Percentiles rank a stretch among this genome's conserved stretches.
Conservation (phyloP, 35 echinoderm and acorn worm species). For the Diadema setosum region DNA sequence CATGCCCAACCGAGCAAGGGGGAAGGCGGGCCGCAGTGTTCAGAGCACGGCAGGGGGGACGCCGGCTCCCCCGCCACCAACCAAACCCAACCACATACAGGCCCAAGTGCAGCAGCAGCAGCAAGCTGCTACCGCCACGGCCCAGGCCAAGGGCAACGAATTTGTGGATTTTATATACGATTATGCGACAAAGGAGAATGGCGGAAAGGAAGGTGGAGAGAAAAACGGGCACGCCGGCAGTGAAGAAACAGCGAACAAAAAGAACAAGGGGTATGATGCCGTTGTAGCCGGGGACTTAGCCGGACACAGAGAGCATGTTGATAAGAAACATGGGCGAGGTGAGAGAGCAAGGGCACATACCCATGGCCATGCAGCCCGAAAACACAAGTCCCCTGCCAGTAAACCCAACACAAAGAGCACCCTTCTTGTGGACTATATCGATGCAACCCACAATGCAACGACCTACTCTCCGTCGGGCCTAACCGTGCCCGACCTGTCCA, state of each 20-base stretch:
- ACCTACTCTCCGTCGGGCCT: constrained; percentile 27
- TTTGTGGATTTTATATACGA: constrained; percentile 95
- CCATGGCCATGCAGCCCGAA: constrained; percentile 69
- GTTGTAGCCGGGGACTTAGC: constrained; percentile 1
- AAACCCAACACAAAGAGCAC: constrained; percentile 84
- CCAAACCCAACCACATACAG: constrained; percentile 26
- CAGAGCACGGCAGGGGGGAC: constrained; percentile 25
- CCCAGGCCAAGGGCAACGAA: constrained; percentile 37
- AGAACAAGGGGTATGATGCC: not conserved
- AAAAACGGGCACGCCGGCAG: not conserved
- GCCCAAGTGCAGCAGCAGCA: not conserved
- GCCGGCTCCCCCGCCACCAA: not conserved
- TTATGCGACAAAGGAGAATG: constrained; percentile 75
- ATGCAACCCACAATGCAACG: constrained; percentile 34
- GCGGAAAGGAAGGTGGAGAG: constrained; percentile 31
- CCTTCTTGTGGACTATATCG: constrained; percentile 78
- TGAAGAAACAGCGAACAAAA: not conserved
- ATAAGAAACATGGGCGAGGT: constrained; percentile 49
- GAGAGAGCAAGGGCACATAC: constrained; percentile 75
- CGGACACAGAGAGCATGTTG: constrained; percentile 7
- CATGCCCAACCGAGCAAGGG: constrained; percentile 53
- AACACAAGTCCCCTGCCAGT: constrained; percentile 61
- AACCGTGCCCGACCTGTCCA: constrained; percentile 46
- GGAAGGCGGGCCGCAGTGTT: constrained; percentile 39
- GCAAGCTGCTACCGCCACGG: constrained; percentile 7